phyloP scores from a whole-genome alignment of 92 coral and sea anemone species.

The Palythoa grandis region DNA sequence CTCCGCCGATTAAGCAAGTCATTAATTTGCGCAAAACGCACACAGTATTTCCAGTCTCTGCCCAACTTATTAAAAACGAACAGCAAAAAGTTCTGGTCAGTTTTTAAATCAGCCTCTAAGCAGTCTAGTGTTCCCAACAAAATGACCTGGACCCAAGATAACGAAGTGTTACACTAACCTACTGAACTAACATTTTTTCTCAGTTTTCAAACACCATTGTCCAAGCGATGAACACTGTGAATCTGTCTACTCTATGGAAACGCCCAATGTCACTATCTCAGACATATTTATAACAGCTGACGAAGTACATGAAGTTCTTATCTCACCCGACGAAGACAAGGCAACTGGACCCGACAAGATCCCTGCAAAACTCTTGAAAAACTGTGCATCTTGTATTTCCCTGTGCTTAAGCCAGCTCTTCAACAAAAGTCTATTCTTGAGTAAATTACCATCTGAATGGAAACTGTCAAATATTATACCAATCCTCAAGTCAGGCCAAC shows the following conservation, averaged over 20 bases:
- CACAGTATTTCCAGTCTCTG: constrained; percentile 38
- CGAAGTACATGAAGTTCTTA: constrained; percentile 38
- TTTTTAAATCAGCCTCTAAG: constrained; percentile 43
- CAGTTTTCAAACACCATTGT: constrained; percentile 31
- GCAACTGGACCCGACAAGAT: not conserved
- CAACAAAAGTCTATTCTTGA: not conserved
- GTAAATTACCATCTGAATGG: not conserved
- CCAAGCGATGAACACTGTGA: constrained; percentile 6
- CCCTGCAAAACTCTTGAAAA: not conserved
- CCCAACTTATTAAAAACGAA: constrained; percentile 35
- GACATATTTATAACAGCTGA: constrained; percentile 23
- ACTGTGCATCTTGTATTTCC: not conserved
- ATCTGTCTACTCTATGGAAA: constrained; percentile 6
- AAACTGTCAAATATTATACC: not conserved
- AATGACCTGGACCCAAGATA: constrained; percentile 46
- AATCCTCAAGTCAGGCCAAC: not conserved
- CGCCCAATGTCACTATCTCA: constrained; percentile 13
- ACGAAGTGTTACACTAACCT: constrained; percentile 1
- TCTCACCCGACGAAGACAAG: not conserved
- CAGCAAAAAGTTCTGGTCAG: constrained; percentile 54
- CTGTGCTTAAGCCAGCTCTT: not conserved
- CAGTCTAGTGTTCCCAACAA: constrained; percentile 44
- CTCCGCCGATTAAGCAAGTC: constrained; percentile 45
- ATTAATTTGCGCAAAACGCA: constrained; percentile 30
- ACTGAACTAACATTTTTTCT: constrained; percentile 13